A percentile compares a stretch with the other conserved stretches of the same genome.
phyloP scores from a whole-genome alignment of 1,140 invertebrate species.

The Drosophila pandora region DNA sequence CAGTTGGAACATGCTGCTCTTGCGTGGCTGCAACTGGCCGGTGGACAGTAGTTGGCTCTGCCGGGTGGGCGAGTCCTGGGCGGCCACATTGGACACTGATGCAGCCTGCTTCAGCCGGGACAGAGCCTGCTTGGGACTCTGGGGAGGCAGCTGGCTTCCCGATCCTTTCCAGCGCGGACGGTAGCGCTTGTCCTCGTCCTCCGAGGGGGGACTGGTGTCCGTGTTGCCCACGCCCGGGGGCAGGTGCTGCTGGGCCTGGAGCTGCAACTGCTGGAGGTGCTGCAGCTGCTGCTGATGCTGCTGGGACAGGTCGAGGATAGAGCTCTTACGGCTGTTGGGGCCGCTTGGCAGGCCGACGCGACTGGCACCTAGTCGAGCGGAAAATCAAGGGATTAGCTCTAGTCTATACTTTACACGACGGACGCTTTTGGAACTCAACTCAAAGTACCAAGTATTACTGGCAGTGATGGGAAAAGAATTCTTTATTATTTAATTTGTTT shows the following conservation, averaged over 20 bases:
- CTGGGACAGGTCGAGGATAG: conserved; percentile 70
- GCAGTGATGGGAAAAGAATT: conserved; percentile 26
- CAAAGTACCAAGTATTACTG: conserved; percentile 62
- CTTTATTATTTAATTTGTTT: no score
- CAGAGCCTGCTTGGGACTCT: conserved; percentile 73
- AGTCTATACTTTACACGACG: not conserved
- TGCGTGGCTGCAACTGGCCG: conserved; percentile 44
- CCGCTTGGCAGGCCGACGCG: conserved; percentile 76
- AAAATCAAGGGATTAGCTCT: not conserved
- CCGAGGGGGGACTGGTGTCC: conserved; percentile 84
- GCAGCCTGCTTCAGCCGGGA: conserved; percentile 77
- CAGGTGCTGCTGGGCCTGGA: conserved; percentile 51
- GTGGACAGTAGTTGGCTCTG: conserved; percentile 52
- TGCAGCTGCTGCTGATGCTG: conserved; percentile 65
- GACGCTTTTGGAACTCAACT: conserved; percentile 54
- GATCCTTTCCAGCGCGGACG: conserved; percentile 82
- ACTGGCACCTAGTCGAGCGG: conserved; percentile 58
- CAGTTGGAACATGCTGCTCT: conserved; percentile 71
- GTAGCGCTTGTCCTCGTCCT: conserved; percentile 77
- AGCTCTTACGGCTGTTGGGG: conserved; percentile 76
- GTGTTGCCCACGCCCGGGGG: conserved; percentile 75
- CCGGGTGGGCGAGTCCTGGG: conserved; percentile 48
- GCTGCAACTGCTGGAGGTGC: conserved; percentile 59
- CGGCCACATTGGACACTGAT: conserved; percentile 73
- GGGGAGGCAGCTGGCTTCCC: conserved; percentile 78